A percentile compares a stretch with the other conserved stretches of the same genome.
These are phyloP conservation scores for Catostylus mosaicus DNA, from an alignment of 30 jellyfish, hydroid and myxozoan species.

Conservation along the genomic window DNA sequence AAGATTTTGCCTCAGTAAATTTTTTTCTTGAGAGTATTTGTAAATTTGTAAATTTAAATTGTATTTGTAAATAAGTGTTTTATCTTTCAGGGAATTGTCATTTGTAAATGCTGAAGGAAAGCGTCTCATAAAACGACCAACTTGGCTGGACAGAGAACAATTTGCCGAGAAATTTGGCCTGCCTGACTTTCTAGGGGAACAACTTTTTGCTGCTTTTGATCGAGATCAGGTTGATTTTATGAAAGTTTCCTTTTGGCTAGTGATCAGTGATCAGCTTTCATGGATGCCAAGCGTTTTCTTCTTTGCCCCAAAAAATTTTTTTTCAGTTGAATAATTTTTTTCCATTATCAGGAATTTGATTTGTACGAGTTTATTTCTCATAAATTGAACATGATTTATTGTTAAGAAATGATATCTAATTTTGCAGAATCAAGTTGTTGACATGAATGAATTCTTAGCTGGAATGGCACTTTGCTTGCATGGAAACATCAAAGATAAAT, in stretches of 20 bases:
- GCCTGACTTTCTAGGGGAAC: conserved; percentile 85
- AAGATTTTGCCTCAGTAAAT: no score
- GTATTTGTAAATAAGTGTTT: background rate
- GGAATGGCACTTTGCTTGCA: conserved; percentile 94
- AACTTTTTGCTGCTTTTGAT: conserved; percentile 84
- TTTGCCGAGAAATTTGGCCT: conserved; percentile 82
- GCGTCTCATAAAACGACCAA: conserved; percentile 77
- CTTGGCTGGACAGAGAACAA: conserved; percentile 84
- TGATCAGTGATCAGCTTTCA: background rate
- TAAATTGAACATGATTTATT: no score
- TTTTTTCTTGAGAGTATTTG: background rate
- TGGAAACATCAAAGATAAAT: conserved; percentile 80
- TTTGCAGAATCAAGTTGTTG: conserved; percentile 78
- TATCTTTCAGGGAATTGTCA: conserved; percentile 74
- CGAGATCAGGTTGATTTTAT: conserved; percentile 73
- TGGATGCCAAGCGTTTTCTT: no score
- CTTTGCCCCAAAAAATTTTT: no score
- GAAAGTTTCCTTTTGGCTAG: background rate
- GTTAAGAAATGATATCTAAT: no score
- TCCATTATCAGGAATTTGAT: no score
- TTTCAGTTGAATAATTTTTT: no score
- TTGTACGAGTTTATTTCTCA: no score
- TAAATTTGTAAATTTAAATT: background rate
- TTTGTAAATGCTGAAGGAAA: conserved; percentile 56
- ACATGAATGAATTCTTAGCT: conserved; percentile 77